Evolutionary conservation across 2,797 vertebrate genomes (phyloP).

Genomic region (Trachurus trachurus): DNA sequence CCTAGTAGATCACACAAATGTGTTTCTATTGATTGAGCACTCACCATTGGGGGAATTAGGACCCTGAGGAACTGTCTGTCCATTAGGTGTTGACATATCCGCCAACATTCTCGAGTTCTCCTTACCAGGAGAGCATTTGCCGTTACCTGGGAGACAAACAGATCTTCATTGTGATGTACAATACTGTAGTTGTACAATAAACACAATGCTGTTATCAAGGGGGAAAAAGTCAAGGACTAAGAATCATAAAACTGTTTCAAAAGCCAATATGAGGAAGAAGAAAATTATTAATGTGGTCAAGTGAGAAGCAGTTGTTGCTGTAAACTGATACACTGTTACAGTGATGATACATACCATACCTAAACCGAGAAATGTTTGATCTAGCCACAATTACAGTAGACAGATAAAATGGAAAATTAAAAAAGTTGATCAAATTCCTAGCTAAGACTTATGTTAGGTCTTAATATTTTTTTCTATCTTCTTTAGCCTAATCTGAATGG

Average conservation of each 20-base stretch:
- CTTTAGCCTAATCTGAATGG: slow-evolving; percentile 7
- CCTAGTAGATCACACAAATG: slow-evolving; percentile 18
- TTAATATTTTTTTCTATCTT: not conserved
- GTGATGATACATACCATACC: not conserved
- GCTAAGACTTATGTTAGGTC: not conserved
- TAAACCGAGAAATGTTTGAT: not conserved
- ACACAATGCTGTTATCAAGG: not conserved
- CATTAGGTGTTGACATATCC: slow-evolving; percentile 94
- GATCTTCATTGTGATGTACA: slow-evolving; percentile 57
- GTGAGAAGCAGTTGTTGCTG: not conserved
- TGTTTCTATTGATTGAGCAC: slow-evolving; percentile 62
- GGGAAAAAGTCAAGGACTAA: slow-evolving; percentile 6
- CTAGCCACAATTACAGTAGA: no score
- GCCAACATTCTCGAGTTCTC: slow-evolving; percentile 93
- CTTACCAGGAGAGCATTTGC: slow-evolving; percentile 95
- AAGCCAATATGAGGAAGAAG: not conserved
- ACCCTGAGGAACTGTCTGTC: slow-evolving; percentile 92
- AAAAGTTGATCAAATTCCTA: not conserved
- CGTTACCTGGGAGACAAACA: slow-evolving; percentile 90
- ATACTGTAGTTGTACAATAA: slow-evolving; percentile 8
- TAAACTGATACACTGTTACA: not conserved
- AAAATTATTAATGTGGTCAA: not conserved
- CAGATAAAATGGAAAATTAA: not conserved
- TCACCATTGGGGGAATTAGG: slow-evolving; percentile 84
- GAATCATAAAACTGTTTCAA: not conserved